Evolutionary conservation across 2,888 invertebrate genomes (phyloP), one percentile per base, ranked within the genome.

Genomic region (Eucera pruinosa): DNA sequence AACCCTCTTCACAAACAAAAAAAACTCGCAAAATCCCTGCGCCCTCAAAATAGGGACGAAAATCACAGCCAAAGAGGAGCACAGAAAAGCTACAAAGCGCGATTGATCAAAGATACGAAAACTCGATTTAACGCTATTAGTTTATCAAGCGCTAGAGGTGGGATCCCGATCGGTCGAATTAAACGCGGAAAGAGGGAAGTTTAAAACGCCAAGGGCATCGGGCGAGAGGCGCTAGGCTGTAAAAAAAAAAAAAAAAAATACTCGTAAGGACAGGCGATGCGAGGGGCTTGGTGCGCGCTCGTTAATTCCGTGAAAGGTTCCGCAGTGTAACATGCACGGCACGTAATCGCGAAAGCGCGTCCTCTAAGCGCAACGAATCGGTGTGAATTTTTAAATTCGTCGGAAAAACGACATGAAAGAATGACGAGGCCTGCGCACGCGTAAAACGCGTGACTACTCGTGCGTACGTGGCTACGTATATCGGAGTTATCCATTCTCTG

Each of bases 401-500:
- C 13, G 43, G n/a, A 58, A 41, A 66, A 65, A 20, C 30, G 61
- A 5, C 11, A 52, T 25, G 65, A 57, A 73, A 69, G 62, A 78
- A 73, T 58, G 73, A 55, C 67, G 45, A 45, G 20, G 18, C 2
- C 1, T 36, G 11, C 30, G 30, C 36, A 9, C 11, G 36, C 36
- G 36, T 36, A 36, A 3, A 33, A 3, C 33, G 33, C 33, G 33
- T 33, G 33, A n/a, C n/a, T n/a, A n/a, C n/a, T n/a, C 33, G 33
- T 7, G 33, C 33, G 33, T 5, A 18, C 1, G 77, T 61, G 39
- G 45, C 62, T 41, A 33, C 11, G 39, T 33, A 39, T 67, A 50
- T 18, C 48, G 43, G 58, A 81, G 67, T 78, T 73, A 73, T 77
- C 67, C 78, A 65, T 81, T 81, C 73, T 73, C 72, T 79, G 86